Percentiles rank a stretch among this genome's conserved stretches.
Conservation (phyloP, 1,140 invertebrate species). For the Palaemon carinicauda region DNA sequence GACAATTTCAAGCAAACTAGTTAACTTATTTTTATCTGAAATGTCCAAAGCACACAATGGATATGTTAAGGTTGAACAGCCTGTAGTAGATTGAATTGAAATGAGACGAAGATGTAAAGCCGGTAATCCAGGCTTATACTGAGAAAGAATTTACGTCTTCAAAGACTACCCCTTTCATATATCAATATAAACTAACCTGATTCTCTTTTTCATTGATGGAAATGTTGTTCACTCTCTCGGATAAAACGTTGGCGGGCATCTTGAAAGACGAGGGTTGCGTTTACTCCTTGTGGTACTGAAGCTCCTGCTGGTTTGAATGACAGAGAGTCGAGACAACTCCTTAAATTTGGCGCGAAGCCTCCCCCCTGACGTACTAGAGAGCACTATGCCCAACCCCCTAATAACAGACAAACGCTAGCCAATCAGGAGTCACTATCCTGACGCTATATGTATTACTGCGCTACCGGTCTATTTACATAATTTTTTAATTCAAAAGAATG, state of each 20-base stretch:
- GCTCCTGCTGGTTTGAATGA: neutral
- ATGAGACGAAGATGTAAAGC: too few relatives aligned
- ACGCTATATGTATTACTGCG: neutral
- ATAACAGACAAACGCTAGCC: neutral
- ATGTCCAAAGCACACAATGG: too few relatives aligned
- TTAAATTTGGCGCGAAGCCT: conserved; percentile 22
- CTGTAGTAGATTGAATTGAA: too few relatives aligned
- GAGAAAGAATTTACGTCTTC: too few relatives aligned
- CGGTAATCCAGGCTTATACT: too few relatives aligned
- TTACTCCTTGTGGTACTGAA: neutral
- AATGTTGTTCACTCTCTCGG: conserved; percentile 37
- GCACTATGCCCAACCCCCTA: too few relatives aligned
- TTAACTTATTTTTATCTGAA: too few relatives aligned
- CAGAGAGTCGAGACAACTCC: neutral
- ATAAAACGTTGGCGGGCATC: conserved; percentile 20
- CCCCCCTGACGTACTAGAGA: too few relatives aligned
- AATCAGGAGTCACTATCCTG: neutral
- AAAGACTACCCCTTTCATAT: too few relatives aligned
- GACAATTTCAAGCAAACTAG: too few relatives aligned
- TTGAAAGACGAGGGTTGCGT: neutral
- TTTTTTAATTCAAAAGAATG: neutral
- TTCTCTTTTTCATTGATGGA: conserved; percentile 42
- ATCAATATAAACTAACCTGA: too few relatives aligned
- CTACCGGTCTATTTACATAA: neutral
- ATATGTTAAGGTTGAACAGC: too few relatives aligned